phyloP scores from a whole-genome alignment of 2,113 vertebrate species.

The Paralichthys olivaceus region DNA sequence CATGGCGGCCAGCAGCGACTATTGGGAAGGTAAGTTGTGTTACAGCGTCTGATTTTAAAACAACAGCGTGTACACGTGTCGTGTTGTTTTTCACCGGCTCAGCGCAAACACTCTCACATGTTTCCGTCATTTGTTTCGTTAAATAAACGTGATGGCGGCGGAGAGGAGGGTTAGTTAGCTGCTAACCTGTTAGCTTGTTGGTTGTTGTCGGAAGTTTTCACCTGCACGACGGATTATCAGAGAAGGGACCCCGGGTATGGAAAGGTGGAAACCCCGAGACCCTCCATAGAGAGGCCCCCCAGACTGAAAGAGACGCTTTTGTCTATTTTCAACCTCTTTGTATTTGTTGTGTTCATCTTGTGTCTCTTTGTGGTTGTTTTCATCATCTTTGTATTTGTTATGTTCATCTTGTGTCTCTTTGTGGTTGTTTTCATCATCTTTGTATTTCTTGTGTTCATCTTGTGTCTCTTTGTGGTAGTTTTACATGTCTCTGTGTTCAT shows the following conservation, averaged over 20 bases:
- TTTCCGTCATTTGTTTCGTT: background rate
- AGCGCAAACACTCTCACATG: no score
- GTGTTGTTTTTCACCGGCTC: background rate
- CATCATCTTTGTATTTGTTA: no score
- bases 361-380: no score
- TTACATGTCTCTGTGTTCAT: no score
- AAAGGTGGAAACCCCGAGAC: background rate
- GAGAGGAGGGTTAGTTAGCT: background rate
- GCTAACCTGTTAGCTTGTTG: conserved; percentile 50
- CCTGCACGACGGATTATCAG: background rate
- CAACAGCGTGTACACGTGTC: background rate
- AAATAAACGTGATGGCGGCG: background rate
- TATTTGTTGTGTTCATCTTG: no score
- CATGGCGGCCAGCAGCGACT: conserved; percentile 90
- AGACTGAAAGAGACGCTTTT: background rate
- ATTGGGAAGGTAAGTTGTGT: conserved; percentile 89
- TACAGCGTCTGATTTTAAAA: background rate
- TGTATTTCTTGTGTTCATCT: no score
- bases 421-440: no score
- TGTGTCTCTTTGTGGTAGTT: no score
- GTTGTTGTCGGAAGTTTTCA: background rate
- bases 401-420: no score
- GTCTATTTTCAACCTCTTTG: no score
- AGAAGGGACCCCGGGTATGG: background rate
- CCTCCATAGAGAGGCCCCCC: background rate